Conservation (phyloP, 2,888 invertebrate genomes). For the Andricus quercusramuli region DNA sequence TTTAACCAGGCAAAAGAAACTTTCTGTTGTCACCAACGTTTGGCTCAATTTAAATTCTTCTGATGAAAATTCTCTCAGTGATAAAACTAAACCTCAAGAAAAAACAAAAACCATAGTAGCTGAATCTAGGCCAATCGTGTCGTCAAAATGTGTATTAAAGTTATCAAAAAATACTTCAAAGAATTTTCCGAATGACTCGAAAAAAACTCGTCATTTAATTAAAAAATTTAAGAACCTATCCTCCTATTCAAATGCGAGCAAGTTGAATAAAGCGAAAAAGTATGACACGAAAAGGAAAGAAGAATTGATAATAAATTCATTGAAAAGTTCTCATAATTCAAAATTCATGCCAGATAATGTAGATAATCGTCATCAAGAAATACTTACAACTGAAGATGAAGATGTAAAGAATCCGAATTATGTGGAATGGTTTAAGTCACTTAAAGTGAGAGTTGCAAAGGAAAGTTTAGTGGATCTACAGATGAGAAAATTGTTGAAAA, state of each 20-base stretch:
- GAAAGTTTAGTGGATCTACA: not conserved
- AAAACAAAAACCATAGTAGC: not conserved
- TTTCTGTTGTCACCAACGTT: not conserved
- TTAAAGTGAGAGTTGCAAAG: not conserved
- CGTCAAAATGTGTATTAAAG: constrained; percentile 56
- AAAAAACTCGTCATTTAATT: constrained; percentile 21
- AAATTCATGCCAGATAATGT: not conserved
- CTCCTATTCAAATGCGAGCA: constrained; percentile 43
- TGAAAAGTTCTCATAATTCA: not conserved
- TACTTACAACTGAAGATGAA: too few relatives aligned
- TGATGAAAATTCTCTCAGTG: not conserved
- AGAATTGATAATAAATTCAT: constrained; percentile 2
- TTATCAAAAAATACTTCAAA: constrained; percentile 52
- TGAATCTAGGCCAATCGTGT: constrained; percentile 43
- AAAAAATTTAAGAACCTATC: constrained; percentile 1
- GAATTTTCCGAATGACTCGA: constrained; percentile 40
- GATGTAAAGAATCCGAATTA: too few relatives aligned
- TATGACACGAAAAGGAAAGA: constrained; percentile 57
- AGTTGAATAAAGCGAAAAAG: constrained; percentile 56
- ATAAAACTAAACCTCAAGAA: too few relatives aligned
- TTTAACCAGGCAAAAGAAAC: not conserved
- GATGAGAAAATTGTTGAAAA: not conserved
- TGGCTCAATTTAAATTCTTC: not conserved
- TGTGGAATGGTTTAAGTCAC: too few relatives aligned
- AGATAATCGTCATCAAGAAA: too few relatives aligned